Conservation (phyloP, 2,113 vertebrate species). For the Pyxicephalus adspersus region DNA sequence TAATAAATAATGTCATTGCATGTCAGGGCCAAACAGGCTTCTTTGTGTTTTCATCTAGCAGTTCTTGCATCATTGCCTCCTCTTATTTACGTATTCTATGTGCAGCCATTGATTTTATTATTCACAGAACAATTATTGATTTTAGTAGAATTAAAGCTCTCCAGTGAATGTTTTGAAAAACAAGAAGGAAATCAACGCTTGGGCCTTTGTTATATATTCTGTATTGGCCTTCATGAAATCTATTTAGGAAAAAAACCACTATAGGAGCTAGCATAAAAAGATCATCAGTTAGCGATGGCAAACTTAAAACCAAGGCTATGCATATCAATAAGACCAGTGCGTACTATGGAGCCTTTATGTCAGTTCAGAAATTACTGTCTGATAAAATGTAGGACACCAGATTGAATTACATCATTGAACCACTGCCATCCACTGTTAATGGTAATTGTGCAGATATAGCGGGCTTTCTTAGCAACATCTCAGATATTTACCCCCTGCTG, state of each 20-base stretch:
- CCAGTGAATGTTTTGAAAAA: neutral
- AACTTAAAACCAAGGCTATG: slow-evolving; percentile 39
- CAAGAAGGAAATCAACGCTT: neutral
- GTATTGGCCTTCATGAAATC: neutral
- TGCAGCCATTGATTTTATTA: too few species aligned
- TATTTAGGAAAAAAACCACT: neutral
- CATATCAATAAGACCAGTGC: slow-evolving; percentile 27
- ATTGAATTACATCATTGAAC: slow-evolving; percentile 84
- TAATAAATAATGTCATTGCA: too few species aligned
- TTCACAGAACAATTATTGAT: too few species aligned
- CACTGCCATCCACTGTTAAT: slow-evolving; percentile 79
- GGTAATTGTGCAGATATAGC: slow-evolving; percentile 81
- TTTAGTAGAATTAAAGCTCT: neutral
- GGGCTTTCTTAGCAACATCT: slow-evolving; percentile 79
- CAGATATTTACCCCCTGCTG: slow-evolving; percentile 86
- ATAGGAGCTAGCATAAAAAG: neutral
- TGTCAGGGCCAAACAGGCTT: too few species aligned
- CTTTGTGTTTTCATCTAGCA: too few species aligned
- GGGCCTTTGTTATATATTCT: neutral
- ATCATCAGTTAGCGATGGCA: neutral
- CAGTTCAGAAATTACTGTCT: slow-evolving; percentile 74
- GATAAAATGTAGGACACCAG: slow-evolving; percentile 84
- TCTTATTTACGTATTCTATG: too few species aligned
- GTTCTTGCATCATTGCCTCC: too few species aligned
- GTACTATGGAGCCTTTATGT: slow-evolving; percentile 67